Evolutionary conservation across 2,888 invertebrate genomes (phyloP), one percentile per base, ranked within the genome.

Genomic region (Micoletzkya japonica): DNA sequence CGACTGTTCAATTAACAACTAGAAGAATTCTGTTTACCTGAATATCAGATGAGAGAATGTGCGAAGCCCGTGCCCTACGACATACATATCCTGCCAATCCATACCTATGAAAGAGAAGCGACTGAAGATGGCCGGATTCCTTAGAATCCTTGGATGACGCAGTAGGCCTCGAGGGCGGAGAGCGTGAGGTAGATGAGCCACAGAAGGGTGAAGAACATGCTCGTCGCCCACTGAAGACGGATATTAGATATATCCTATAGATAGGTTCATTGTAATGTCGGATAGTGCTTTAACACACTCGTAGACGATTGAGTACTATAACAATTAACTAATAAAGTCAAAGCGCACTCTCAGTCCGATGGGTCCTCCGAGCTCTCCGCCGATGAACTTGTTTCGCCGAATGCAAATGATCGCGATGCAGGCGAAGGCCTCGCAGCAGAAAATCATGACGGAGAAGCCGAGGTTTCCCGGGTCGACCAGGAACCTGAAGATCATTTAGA

Each of bases 391-490:
- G 34, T 73, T 74, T 73, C 85, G 76, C 72, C 85, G 73, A 50
- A 80, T 58, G 28, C 85, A 79, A 70, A 85, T 77, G 54, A 85
- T 76, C 14, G 73, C 54, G 71, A 86, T 85, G 74, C 84, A 85
- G 50, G 80, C 59, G 37, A 78, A 32, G 20, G 85, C 85, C 73
- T 86, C 85, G 39, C 74, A 69, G 88, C 95, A 95, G 90, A 93
- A 97, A 83, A 97, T 90, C 71, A 95, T 95, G 84, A 98, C 97
- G 77, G 95, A 96, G 89, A 97, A 96, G 76, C 95, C 97, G 85
- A 98, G 90, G 86, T 94, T 95, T 89, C 88, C 90, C 84, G 93
- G 91, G 75, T 91, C 88, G 60, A 92, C 85, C 30, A 75, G 63
- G 77, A 85, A 85, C 24, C 70, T 69, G 64, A 56, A 58, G n/a